These are phyloP conservation scores for Salarias fasciatus DNA, from an alignment of 2,797 vertebrate species.

Conservation along the genomic window DNA sequence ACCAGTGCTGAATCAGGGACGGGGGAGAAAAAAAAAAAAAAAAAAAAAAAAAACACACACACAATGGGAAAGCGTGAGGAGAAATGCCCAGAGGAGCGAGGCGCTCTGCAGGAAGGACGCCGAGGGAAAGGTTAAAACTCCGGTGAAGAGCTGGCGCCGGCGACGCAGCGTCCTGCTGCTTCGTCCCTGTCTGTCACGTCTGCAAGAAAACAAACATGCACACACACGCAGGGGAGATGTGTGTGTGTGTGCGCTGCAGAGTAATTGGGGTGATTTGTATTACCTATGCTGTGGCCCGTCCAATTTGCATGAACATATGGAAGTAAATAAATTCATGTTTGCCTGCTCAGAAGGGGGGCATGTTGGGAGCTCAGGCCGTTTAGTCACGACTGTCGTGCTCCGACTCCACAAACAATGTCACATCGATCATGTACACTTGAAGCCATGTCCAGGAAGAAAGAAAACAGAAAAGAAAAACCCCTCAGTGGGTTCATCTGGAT, in stretches of 20 bases:
- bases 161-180: slow-evolving; percentile 55
- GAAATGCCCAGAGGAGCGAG: slow-evolving; percentile 23
- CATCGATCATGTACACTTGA: slow-evolving; percentile 16
- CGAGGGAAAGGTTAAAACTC: slow-evolving; percentile 71
- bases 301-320: slow-evolving; percentile 38
- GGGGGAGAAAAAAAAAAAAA: slow-evolving; percentile 34
- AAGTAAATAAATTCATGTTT: slow-evolving; percentile 19
- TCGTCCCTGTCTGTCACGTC: slow-evolving; percentile 54
- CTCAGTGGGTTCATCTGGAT: slow-evolving; percentile 24
- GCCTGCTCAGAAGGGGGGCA: slow-evolving; percentile 2
- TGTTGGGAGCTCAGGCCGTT: slow-evolving; percentile 2
- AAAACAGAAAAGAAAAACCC: slow-evolving; percentile 18
- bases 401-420: background rate
- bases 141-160: slow-evolving; percentile 45
- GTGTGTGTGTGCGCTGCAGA: background rate
- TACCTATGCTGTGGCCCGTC: slow-evolving; percentile 7
- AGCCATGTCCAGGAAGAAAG: slow-evolving; percentile 17
- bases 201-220: slow-evolving; percentile 23
- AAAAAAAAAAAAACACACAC: too few species aligned
- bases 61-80: slow-evolving; percentile 42
- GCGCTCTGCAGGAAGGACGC: slow-evolving; percentile 47
- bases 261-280: slow-evolving; percentile 29
- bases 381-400: background rate
- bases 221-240: slow-evolving; percentile 6
- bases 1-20: slow-evolving; percentile 49